Percentiles rank a stretch among this genome's conserved stretches.
Evolutionary conservation across 2,797 vertebrate species (phyloP).

Genomic region (Falco biarmicus): DNA sequence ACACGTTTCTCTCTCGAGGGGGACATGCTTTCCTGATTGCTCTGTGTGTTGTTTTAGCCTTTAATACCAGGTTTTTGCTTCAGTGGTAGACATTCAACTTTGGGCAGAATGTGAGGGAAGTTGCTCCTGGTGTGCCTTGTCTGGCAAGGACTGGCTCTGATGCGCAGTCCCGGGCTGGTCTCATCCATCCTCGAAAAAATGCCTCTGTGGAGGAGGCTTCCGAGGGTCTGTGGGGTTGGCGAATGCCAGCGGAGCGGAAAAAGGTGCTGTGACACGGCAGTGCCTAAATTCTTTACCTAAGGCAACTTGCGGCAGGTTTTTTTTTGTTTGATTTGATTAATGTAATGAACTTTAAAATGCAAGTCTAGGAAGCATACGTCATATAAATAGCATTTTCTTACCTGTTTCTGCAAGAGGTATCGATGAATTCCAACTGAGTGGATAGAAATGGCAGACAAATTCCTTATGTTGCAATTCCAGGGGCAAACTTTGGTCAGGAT

Average conservation of each 20-base stretch:
- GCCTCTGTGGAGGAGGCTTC: neutral
- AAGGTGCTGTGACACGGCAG: neutral
- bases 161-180: neutral
- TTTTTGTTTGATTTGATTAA: neutral
- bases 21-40: neutral
- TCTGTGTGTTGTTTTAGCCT: neutral
- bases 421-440: neutral
- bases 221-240: neutral
- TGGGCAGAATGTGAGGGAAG: neutral
- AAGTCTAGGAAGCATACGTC: rapidly evolving
- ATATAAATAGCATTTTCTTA: neutral
- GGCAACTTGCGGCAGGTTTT: neutral
- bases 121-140: neutral
- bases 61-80: neutral
- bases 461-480: neutral
- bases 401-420: neutral
- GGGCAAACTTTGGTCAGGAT: neutral
- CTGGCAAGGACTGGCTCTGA: neutral
- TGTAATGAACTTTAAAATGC: rapidly evolving
- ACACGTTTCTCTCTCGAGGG: neutral
- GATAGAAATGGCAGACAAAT: neutral
- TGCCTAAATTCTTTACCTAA: neutral
- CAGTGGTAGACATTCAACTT: neutral
- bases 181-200: neutral
- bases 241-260: neutral